phyloP scores from a whole-genome alignment of 2,113 vertebrate species.

The Chionodraco myersi region DNA sequence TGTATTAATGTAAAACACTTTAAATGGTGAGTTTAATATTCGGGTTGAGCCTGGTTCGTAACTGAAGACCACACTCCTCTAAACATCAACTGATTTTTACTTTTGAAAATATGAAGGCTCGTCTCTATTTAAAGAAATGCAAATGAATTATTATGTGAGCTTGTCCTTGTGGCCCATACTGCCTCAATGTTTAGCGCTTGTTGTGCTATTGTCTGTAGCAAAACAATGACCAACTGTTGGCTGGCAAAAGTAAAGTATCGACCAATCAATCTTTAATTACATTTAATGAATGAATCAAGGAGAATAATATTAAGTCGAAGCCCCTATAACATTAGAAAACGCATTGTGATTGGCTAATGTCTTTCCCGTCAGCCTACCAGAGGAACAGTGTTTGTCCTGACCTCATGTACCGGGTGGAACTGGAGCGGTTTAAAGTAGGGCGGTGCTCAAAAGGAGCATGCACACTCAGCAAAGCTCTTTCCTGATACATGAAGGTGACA shows the following conservation, averaged over 20 bases:
- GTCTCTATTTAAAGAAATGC: background rate
- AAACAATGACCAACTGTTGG: too few relatives aligned
- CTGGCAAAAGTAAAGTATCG: too few relatives aligned
- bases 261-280: too few relatives aligned
- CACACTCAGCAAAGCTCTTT: constrained; percentile 29
- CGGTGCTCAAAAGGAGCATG: constrained; percentile 24
- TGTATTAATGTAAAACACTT: background rate
- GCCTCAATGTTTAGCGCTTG: too few relatives aligned
- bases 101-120: background rate
- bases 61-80: background rate
- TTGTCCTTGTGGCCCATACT: too few relatives aligned
- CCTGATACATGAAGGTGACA: constrained; percentile 7
- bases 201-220: too few relatives aligned
- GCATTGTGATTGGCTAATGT: background rate
- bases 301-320: background rate
- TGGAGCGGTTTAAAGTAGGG: constrained; percentile 44
- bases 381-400: background rate
- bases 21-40: background rate
- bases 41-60: background rate
- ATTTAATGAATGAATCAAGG: background rate
- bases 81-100: background rate
- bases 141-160: too few relatives aligned
- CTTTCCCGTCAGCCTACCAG: background rate
- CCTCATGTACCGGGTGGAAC: constrained; percentile 28
- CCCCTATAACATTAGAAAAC: background rate